A percentile compares a stretch with the other conserved stretches of the same genome.
Evolutionary conservation across 2,113 vertebrate genomes (phyloP).

Genomic region (Bothrops jararaca): DNA sequence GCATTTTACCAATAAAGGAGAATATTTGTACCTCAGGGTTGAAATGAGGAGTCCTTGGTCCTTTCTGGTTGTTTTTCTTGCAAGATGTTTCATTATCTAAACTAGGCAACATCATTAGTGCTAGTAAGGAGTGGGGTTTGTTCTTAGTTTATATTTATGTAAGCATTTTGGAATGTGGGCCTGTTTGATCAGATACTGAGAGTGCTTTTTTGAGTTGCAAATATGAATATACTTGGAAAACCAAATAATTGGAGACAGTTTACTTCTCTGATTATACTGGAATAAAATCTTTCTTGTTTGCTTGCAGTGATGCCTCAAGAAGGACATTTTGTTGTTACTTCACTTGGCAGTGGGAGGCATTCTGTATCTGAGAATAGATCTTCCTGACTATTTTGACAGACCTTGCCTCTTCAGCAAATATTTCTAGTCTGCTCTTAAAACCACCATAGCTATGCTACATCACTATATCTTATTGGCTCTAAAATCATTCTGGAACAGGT

Average conservation of each 20-base stretch:
- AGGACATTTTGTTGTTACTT: background rate
- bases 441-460: background rate
- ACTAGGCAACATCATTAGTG: too few species aligned
- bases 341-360: background rate
- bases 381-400: background rate
- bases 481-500: background rate
- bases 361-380: background rate
- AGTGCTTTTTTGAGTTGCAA: background rate
- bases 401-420: background rate
- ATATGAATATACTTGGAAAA: background rate
- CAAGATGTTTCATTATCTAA: too few species aligned
- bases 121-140: too few species aligned
- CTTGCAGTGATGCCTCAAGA: background rate
- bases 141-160: background rate
- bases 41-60: too few species aligned
- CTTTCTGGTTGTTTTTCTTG: too few species aligned
- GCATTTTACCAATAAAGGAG: too few species aligned
- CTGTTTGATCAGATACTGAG: background rate
- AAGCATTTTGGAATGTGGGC: background rate
- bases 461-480: background rate
- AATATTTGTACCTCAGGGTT: too few species aligned
- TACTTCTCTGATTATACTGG: background rate
- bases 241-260: background rate
- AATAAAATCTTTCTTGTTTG: background rate
- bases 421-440: background rate